phyloP scores from a whole-genome alignment of 2,113 vertebrate species.

The Gallinago paraguaiae region DNA sequence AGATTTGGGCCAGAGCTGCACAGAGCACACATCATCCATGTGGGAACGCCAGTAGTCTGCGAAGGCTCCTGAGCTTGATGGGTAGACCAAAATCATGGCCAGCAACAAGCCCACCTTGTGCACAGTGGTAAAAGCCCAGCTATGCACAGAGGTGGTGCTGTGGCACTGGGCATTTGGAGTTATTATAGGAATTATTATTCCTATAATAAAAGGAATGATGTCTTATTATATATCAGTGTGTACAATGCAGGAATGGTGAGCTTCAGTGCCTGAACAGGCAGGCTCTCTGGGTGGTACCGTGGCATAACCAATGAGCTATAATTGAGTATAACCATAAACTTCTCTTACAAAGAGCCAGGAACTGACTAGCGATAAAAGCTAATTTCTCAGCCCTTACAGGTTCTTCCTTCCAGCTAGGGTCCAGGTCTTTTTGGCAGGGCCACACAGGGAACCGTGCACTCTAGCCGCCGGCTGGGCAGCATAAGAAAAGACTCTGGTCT shows the following conservation, averaged over 20 bases:
- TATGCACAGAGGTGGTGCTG: not conserved
- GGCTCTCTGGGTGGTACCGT: not conserved
- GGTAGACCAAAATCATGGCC: not conserved
- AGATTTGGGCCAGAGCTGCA: not conserved
- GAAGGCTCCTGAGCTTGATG: not conserved
- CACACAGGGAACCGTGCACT: rapidly evolving
- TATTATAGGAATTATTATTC: not conserved
- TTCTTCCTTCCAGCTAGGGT: not conserved
- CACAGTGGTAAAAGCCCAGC: not conserved
- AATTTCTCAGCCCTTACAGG: not conserved
- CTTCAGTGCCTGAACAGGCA: not conserved
- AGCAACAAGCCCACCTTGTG: not conserved
- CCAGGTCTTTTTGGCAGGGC: not conserved
- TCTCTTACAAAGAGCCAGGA: not conserved
- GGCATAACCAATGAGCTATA: not conserved
- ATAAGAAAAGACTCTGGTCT: not conserved
- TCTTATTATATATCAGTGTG: not conserved
- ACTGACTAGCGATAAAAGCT: not conserved
- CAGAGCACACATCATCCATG: rapidly evolving
- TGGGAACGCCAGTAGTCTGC: not conserved
- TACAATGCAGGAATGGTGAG: not conserved
- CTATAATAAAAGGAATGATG: not conserved
- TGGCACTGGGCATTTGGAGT: not conserved
- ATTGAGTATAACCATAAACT: not conserved
- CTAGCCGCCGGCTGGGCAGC: not conserved